phyloP scores from a whole-genome alignment of 2,797 vertebrate species.

The Heteromormyrus szaboi region DNA sequence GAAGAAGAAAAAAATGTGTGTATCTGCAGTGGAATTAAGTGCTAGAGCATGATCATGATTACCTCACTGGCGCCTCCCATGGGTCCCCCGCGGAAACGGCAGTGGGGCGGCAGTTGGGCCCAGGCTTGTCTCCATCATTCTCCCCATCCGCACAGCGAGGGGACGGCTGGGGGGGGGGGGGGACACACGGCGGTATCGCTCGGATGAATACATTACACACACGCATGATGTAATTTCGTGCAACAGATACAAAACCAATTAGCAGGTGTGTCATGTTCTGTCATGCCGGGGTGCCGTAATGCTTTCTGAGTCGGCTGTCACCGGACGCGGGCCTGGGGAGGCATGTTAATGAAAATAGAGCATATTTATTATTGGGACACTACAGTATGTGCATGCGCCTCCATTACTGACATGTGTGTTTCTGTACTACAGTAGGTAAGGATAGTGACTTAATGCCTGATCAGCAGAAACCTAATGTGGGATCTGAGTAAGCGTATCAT shows the following conservation, averaged over 20 bases:
- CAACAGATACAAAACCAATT: slow-evolving; percentile 57
- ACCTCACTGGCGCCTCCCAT: background rate
- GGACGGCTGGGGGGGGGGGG: background rate
- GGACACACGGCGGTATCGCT: background rate
- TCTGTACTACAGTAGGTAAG: background rate
- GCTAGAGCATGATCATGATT: background rate
- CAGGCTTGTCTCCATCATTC: background rate
- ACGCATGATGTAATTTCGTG: slow-evolving; percentile 59
- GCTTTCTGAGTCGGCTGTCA: background rate
- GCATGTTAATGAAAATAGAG: slow-evolving; percentile 16
- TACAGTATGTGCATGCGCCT: background rate
- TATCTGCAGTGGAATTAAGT: background rate
- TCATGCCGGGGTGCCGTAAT: slow-evolving; percentile 28
- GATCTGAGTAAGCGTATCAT: background rate
- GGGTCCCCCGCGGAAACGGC: background rate
- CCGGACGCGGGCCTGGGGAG: slow-evolving; percentile 2
- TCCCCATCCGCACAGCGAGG: background rate
- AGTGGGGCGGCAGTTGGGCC: background rate
- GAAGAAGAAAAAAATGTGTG: background rate
- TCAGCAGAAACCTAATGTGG: background rate
- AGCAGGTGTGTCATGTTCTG: slow-evolving; percentile 41
- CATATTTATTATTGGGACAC: background rate
- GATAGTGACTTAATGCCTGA: background rate
- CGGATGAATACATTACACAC: background rate
- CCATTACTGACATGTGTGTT: background rate